Conservation (phyloP, 2,113 vertebrate genomes). For the Rattus norvegicus region DNA sequence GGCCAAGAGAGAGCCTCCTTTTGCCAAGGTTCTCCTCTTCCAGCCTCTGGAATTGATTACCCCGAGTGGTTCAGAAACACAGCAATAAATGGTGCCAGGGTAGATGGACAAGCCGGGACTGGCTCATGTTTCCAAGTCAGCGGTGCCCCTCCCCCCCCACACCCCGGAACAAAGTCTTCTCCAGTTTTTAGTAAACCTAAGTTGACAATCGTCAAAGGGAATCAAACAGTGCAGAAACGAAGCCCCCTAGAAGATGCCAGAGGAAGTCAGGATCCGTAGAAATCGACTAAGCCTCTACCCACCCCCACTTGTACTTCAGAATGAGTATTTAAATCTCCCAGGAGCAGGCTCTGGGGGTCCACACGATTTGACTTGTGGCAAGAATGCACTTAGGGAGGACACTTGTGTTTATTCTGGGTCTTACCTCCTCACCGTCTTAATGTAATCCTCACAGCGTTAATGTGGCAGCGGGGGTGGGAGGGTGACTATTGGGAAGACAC, state of each 20-base stretch:
- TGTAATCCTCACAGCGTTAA: constrained; percentile 83
- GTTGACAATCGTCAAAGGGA: constrained; percentile 87
- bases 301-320: constrained; percentile 48
- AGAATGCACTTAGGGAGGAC: constrained; percentile 82
- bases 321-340: constrained; percentile 81
- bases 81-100: constrained; percentile 86
- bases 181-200: constrained; percentile 83
- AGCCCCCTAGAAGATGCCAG: constrained; percentile 84
- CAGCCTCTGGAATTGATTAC: constrained; percentile 88
- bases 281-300: constrained; percentile 79
- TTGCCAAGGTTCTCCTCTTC: constrained; percentile 80
- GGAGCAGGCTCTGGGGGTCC: constrained; percentile 73
- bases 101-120: constrained; percentile 82
- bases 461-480: constrained; percentile 60
- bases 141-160: background rate
- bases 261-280: constrained; percentile 83
- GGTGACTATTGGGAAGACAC: constrained; percentile 80
- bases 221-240: constrained; percentile 83
- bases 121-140: constrained; percentile 86
- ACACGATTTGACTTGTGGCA: constrained; percentile 77
- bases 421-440: constrained; percentile 80
- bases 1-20: constrained; percentile 83
- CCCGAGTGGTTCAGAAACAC: constrained; percentile 84
- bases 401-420: constrained; percentile 83
- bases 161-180: constrained; percentile 82